Evolutionary conservation across 2,797 vertebrate species (phyloP), one percentile per base, ranked within the genome.

Genomic region (Anguilla marmorata): DNA sequence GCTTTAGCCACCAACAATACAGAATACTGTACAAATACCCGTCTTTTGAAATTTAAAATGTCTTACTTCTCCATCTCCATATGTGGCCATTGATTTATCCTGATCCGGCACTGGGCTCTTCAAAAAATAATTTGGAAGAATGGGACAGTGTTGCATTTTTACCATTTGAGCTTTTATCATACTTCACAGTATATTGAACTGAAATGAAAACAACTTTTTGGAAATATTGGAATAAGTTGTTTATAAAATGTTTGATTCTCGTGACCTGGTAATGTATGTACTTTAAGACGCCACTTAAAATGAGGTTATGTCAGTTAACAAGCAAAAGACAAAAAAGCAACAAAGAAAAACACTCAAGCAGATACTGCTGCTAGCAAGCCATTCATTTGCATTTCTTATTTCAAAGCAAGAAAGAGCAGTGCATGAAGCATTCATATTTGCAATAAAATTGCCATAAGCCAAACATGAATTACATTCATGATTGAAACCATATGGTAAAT

Each of bases 31-130:
- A 14, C 72, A 86, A 80, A 58, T 76, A 82, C 24, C 52, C 21
- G 45, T n/a, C 52, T n/a, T 63, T 14, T 91, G 45, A 90, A 92
- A 92, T 89, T 88, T 16, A 95, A 93, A 90, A 91, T 92, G 90
- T 94, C 96, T 97, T 96, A 97, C 96, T 95, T 96, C 94, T 93
- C 92, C 93, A 94, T 95, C 93, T 94, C 93, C 95, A 95, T 91
- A 94, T 93, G 93, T 87, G 89, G 89, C 88, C 90, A 88, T 79
- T 89, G 94, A 95, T 69, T 86, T 94, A 94, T 95, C 93, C 92
- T 94, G 93, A 94, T 96, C 95, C 94, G 90, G 93, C 87, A 91
- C 93, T 88, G 93, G 93, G 90, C 90, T 96, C 95, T 96, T 63
- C 60, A 63, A 63, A 19, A n/a, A 63, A 63, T n/a, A 24, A 63